Base-by-base conservation (phyloP, 2,113 vertebrate genomes). In the Phylloscopus whistleri region DNA sequence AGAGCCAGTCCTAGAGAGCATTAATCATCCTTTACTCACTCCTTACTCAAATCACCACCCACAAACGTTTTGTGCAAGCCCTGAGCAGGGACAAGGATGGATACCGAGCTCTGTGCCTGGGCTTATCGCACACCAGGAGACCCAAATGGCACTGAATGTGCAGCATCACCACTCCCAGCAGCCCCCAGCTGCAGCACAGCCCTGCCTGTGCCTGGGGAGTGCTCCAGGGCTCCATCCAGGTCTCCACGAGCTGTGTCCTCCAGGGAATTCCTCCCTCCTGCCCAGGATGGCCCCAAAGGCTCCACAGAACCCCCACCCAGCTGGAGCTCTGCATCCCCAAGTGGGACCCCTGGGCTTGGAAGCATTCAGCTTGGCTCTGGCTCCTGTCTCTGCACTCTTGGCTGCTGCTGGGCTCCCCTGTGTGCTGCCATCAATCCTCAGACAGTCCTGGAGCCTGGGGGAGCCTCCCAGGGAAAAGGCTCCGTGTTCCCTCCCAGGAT, bases 291-390 rank as follows among this genome's bases (percentile, higher is more conserved):
- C 30, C 11, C 6, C 31, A 63, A 87, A 87, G 48, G 60, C 60
- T 84, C 78, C 48, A 14, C 1, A 39, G 72, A 69, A 43, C n/a
- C 67, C 62, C 49, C 30, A 3, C 18, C 5, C 75, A 51, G 56
- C 9, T 59, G 30, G 60, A 82, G 66, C 7, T 49, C 88, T 68
- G 62, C 11, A 59, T 76, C 78, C 89, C 82, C 84, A 24, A 4
- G 39, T 60, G 46, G 86, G 49, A 73, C 60, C 62, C 24, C 19
- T 75, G 64, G 31, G 28, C 23, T 56, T 80, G 88, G 90, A 85
- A 84, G 48, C 28, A 3, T 43, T 69, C n/a, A 46, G n/a, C 63
- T 88, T 67, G 86, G 85, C 72, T 96, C 83, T 90, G 85, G 67
- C 75, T 58, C 63, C 81, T 69, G 68, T 92, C 88, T 83, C 41